Evolutionary conservation across 2,113 vertebrate genomes (phyloP).

Genomic region (Mohoua ochrocephala): DNA sequence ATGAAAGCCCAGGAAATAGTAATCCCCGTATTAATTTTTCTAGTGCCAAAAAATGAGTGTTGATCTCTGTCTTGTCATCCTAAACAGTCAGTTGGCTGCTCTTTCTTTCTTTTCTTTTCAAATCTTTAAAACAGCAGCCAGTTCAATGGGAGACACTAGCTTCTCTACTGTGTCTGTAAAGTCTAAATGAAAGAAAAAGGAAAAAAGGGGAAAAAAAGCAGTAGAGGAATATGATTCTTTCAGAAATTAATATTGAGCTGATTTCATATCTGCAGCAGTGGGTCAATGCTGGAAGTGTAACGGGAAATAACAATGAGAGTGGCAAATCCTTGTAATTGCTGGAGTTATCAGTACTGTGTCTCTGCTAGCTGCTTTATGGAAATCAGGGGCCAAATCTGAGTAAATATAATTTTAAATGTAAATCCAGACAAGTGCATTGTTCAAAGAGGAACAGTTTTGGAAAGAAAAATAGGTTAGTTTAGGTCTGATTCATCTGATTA

Average conservation of each 20-base stretch:
- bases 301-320: neutral
- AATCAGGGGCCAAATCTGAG: neutral
- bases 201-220: neutral
- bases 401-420: neutral
- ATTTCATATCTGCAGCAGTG: neutral
- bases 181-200: neutral
- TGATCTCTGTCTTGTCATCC: neutral
- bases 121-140: neutral
- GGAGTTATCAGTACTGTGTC: neutral
- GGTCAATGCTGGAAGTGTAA: neutral
- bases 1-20: neutral
- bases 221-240: neutral
- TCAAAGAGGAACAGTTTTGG: neutral
- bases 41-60: neutral
- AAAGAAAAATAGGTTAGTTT: neutral
- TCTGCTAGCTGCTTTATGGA: neutral
- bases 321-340: neutral
- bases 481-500: neutral
- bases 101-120: neutral
- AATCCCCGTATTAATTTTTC: neutral
- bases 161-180: neutral
- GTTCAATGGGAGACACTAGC: neutral
- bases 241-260: neutral
- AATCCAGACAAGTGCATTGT: fast-evolving
- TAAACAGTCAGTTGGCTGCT: neutral